phyloP scores from a whole-genome alignment of 2,113 vertebrate genomes.

The Nothocercus julius region DNA sequence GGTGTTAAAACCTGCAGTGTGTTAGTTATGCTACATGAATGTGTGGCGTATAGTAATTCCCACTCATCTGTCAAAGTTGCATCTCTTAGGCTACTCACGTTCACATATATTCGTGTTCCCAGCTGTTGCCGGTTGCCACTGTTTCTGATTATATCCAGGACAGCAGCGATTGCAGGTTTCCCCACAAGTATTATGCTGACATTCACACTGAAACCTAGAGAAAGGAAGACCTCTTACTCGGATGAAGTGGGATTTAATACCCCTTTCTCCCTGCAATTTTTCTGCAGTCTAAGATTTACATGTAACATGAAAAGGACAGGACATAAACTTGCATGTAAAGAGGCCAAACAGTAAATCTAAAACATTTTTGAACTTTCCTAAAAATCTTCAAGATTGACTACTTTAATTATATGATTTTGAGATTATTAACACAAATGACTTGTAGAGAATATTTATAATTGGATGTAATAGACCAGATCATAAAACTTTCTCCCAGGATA shows the following conservation, averaged over 20 bases:
- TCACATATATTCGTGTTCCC: conserved; percentile 84
- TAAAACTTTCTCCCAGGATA: background rate
- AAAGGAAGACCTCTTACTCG: background rate
- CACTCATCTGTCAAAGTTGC: background rate
- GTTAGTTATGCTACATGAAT: background rate
- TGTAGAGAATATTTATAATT: background rate
- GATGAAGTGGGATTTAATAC: background rate
- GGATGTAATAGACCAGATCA: background rate
- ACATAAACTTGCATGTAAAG: background rate
- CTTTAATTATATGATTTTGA: background rate
- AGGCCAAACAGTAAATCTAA: background rate
- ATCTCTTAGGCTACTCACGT: conserved; percentile 75
- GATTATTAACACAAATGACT: background rate
- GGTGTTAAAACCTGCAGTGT: background rate
- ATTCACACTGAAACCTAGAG: conserved; percentile 86
- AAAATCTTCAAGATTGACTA: background rate
- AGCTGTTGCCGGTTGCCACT: conserved; percentile 83
- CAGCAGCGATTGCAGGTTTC: conserved; percentile 91
- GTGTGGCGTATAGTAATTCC: background rate
- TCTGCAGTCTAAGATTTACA: background rate
- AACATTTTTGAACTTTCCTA: background rate
- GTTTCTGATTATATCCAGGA: conserved; percentile 87
- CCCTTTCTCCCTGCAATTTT: background rate
- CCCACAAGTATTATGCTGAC: conserved; percentile 93
- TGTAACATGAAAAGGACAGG: background rate